Percentiles rank a stretch among this genome's conserved stretches.
phyloP scores from a whole-genome alignment of 1,140 invertebrate species.

The Drosophila mayri region DNA sequence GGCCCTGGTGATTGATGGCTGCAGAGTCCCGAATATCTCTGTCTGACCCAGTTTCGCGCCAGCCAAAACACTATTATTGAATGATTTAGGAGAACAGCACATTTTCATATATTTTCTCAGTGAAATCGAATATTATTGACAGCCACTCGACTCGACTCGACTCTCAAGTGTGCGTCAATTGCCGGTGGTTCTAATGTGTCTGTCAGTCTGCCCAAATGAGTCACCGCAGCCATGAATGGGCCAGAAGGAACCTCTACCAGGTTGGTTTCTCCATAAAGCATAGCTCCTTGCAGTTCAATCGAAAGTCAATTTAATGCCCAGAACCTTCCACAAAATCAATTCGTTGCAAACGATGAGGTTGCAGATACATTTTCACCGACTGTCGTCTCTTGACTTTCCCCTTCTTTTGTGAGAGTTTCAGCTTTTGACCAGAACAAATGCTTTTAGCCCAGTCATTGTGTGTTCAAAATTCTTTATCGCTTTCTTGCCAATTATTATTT shows the following conservation, averaged over 20 bases:
- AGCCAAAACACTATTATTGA: constrained; percentile 66
- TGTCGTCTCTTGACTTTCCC: constrained; percentile 38
- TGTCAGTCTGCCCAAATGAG: constrained; percentile 45
- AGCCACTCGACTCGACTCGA: constrained; percentile 67
- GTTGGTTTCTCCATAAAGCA: constrained; percentile 36
- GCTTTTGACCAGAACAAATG: constrained; percentile 21
- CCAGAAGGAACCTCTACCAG: constrained; percentile 11
- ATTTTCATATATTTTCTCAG: constrained; percentile 17
- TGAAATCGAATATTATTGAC: constrained; percentile 68
- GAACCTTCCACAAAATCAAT: constrained; percentile 5
- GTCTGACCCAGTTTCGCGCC: constrained; percentile 63
- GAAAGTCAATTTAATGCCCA: constrained; percentile 26
- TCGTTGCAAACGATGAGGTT: constrained; percentile 11
- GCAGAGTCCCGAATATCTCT: constrained; percentile 34
- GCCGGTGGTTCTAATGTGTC: constrained; percentile 39
- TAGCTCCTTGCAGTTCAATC: constrained; percentile 9
- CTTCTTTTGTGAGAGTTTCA: constrained; percentile 40
- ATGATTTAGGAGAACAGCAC: constrained; percentile 51
- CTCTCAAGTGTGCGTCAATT: constrained; percentile 69
- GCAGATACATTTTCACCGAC: constrained; percentile 15
- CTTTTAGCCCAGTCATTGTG: constrained; percentile 43
- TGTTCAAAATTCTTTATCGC: constrained; percentile 50
- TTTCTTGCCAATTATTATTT: constrained; percentile 64
- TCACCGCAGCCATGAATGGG: constrained; percentile 21
- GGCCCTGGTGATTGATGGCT: constrained; percentile 71